These are phyloP conservation scores for Sciaenops ocellatus DNA, from an alignment of 2,797 vertebrate genomes.

Conservation along the genomic window DNA sequence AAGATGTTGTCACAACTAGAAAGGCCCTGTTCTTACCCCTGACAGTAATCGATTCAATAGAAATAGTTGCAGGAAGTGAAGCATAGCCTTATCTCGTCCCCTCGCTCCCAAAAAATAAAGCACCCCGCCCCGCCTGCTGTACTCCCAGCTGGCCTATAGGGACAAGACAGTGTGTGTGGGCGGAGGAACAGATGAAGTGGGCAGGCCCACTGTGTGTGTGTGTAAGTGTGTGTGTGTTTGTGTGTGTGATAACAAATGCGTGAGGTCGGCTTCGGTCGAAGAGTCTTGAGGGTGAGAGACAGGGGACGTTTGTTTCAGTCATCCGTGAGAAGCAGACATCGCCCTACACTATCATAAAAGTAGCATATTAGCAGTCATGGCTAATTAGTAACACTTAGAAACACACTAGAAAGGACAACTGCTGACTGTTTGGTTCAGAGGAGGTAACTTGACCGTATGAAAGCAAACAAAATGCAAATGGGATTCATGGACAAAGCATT, in stretches of 20 bases:
- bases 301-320: constrained; percentile 44
- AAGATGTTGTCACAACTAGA: background rate
- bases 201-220: constrained; percentile 28
- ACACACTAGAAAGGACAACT: constrained; percentile 49
- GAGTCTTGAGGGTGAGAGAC: constrained; percentile 38
- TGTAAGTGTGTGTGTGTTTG: constrained; percentile 22
- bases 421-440: constrained; percentile 29
- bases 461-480: constrained; percentile 29
- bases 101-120: background rate
- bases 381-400: constrained; percentile 53
- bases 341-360: constrained; percentile 44
- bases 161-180: constrained; percentile 59
- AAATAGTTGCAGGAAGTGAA: constrained; percentile 49
- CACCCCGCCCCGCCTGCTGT: constrained; percentile 68
- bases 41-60: background rate
- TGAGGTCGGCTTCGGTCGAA: constrained; percentile 12
- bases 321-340: constrained; percentile 48
- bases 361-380: constrained; percentile 47
- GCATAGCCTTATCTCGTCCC: constrained; percentile 35
- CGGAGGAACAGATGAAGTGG: constrained; percentile 74
- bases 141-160: constrained; percentile 73
- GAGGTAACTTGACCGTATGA: background rate
- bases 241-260: constrained; percentile 1
- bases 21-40: background rate
- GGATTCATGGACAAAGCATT: background rate